These are phyloP conservation scores for Aradophagus sp. DNA, from an alignment of 1,140 invertebrate species.

Conservation along the genomic window DNA sequence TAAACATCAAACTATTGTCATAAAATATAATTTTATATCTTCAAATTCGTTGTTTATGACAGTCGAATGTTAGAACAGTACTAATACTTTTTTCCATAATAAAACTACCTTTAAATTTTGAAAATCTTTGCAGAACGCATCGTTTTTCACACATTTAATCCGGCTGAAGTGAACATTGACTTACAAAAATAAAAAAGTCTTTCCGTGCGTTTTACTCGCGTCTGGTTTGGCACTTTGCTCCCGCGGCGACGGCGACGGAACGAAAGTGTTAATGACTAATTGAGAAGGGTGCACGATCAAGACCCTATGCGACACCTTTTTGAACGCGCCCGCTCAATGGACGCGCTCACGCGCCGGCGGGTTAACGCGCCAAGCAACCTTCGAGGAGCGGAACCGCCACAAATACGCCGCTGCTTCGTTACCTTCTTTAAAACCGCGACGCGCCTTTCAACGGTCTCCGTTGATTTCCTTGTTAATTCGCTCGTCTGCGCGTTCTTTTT, in stretches of 20 bases:
- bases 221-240: slow-evolving; percentile 28
- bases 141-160: too few relatives aligned
- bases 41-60: too few relatives aligned
- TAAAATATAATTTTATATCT: too few relatives aligned
- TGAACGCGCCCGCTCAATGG: slow-evolving; percentile 72
- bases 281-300: slow-evolving; percentile 71
- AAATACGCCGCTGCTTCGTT: slow-evolving; percentile 55
- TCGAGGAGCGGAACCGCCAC: slow-evolving; percentile 36
- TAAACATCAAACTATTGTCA: too few relatives aligned
- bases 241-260: slow-evolving; percentile 61
- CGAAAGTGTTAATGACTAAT: slow-evolving; percentile 76
- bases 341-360: slow-evolving; percentile 67
- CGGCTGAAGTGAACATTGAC: too few relatives aligned
- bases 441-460: slow-evolving; percentile 31
- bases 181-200: too few relatives aligned
- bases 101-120: too few relatives aligned
- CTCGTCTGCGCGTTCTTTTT: slow-evolving; percentile 34
- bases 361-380: slow-evolving; percentile 64
- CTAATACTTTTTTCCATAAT: too few relatives aligned
- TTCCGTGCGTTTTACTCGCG: slow-evolving; percentile 38
- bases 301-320: slow-evolving; percentile 69
- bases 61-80: too few relatives aligned
- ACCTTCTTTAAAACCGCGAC: slow-evolving; percentile 43
- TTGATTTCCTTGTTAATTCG: slow-evolving; percentile 49
- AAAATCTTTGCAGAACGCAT: too few relatives aligned